Evolutionary conservation across 2,113 vertebrate species (phyloP).

Genomic region (Oceanodroma tethys): DNA sequence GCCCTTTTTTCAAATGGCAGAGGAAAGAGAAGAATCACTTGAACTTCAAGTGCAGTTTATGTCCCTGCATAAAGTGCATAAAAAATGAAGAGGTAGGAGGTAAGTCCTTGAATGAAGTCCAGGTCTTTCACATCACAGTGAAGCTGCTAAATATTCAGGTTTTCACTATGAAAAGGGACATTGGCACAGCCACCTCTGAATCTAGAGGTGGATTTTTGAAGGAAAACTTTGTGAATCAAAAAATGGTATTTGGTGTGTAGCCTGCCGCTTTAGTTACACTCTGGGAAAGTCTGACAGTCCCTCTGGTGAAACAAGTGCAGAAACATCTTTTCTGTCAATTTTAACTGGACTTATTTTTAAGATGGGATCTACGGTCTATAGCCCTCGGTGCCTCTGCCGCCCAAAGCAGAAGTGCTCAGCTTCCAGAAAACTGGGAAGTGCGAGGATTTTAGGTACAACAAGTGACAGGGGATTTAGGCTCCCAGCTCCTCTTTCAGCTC

Average conservation of each 20-base stretch:
- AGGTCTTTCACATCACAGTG: neutral
- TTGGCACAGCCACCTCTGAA: neutral
- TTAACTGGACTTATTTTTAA: neutral
- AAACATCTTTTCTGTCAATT: neutral
- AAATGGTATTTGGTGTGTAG: neutral
- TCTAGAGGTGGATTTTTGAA: neutral
- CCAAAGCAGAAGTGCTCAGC: neutral
- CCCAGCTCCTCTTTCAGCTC: neutral
- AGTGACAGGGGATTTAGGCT: neutral
- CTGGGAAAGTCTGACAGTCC: neutral
- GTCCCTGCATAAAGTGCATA: neutral
- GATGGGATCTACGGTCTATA: neutral
- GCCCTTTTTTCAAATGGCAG: neutral
- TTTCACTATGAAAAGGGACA: neutral
- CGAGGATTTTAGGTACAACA: neutral
- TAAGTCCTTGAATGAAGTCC: neutral
- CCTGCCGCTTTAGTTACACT: neutral
- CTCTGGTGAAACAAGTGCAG: neutral
- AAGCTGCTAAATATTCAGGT: neutral
- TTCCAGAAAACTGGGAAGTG: neutral
- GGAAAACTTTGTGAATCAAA: neutral
- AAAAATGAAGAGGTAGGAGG: neutral
- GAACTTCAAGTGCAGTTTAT: neutral
- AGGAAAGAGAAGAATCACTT: neutral
- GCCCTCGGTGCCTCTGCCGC: accelerated